Base-by-base conservation (phyloP, 2,888 invertebrate species). In the Orchestes rusci region DNA sequence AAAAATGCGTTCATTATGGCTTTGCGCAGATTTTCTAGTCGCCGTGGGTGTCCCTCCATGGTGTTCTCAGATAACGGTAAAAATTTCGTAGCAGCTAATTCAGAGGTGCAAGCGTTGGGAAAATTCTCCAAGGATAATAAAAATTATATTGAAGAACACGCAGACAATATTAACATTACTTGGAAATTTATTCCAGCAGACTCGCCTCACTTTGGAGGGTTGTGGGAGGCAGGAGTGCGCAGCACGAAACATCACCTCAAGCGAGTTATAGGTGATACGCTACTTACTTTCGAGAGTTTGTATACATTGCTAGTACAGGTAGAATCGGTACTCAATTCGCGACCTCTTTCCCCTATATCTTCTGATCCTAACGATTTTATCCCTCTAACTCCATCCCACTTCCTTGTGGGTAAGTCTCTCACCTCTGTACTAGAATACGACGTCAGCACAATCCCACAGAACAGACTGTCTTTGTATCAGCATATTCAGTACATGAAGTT, bases 1-100 rank as follows among this genome's bases (percentile, higher is more conserved):
- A 50, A 50, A 5, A 48, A 52, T 4, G 36, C 49, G 1, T 56
- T 57, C 19, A 18, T 56, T 5, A 41, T 52, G 4, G 43, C 54
- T 4, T 42, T 55, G 3, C 31, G 46, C 15, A 39, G 56, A 4
- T 57, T 58, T 33, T 32, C 43, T 2, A 33, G 49, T 5, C 40
- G 53, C 1, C 39, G 53, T 3, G 57, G 58, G 4, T 33, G 39
- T 13, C 45, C 51, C 2, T 34, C 17, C 4, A 27, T 36, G 5
- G 42, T 57, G 2, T 53, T 37, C 33, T 53, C 48, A 5, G 56
- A 58, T 31, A 51, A 52, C 18, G 57, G 55, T 0, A 53, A 48
- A 2, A 57, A 56, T 32, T 58, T 57, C 28, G 46, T 54, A 5
- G 52, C 51, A 2, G 52, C 58, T 1, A 30, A 20, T 4, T 42